Evolutionary conservation across 2,888 invertebrate species (phyloP), one percentile per base, ranked within the genome.

Genomic region (Limulus polyphemus): DNA sequence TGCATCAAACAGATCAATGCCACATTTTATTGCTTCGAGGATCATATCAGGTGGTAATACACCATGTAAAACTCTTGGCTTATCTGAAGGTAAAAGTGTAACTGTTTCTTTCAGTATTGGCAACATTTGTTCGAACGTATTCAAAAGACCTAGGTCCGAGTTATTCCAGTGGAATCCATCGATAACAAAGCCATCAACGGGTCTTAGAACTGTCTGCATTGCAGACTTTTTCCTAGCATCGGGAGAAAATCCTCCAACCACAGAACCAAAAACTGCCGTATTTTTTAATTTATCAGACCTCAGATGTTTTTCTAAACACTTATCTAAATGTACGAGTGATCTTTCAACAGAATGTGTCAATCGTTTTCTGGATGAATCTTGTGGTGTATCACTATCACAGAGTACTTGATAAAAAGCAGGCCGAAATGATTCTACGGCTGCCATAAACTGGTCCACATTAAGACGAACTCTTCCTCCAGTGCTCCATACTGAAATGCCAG

Each of bases 1-100:
- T 0, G 89, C 86, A 74, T 95, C 94, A 76, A 95, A 91, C 13
- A 93, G 74, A 76, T 95, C 95, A 69, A 91, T 81, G 16, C 94
- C 94, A 48, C 83, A 72, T 68, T 83, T 80, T 49, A 93, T 82
- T 0, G 92, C 82, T 64, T 84, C 79, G 62, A 94, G 73, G 52
- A 89, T 79, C 47, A 83, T 78, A 7, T 83, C 77, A 4, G 93
- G 91, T 72, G 83, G 83, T 83, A 88, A 92, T 59, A 86, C 83
- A 4, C 91, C 91, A 73, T 87, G 84, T 67, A 90, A 79, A 51
- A 88, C 78, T 65, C 83, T 81, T 9, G 89, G 77, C 73, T 88
- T 85, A 59, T 84, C 81, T 55, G 77, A 76, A 0, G 90, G 88
- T 60, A 91, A 70, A 55, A 79, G 75, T 66, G 83, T 85, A 73